Base-by-base conservation (phyloP, 2,797 vertebrate species). In the Oceanodroma leucorhoa region DNA sequence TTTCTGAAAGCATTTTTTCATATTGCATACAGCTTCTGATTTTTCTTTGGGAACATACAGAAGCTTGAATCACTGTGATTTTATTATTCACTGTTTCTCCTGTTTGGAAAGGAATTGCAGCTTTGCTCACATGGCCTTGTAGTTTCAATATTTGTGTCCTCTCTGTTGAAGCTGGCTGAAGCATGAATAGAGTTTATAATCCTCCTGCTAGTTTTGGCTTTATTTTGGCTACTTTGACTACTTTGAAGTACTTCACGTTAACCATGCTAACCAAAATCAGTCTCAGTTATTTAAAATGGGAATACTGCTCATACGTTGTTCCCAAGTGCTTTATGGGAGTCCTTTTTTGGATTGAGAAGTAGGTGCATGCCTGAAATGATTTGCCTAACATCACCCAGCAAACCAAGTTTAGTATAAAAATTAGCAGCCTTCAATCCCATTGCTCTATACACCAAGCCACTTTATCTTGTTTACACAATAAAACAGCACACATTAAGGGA, bases 201-300 rank as follows among this genome's bases (percentile, higher is more conserved):
- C 2, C 38, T 76, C 6, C 6, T 62, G 32, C 46, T 91, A 9
- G 34, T 71, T 80, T 77, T 45, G 23, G 27, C 15, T 65, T 71
- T 71, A 58, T 51, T 64, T 64, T 78, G 65, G 53, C 38, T 90
- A 87, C 16, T 90, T 58, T 43, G 43, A 38, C n/a, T 84, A 0
- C 34, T 83, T 91, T 65, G 17, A 81, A 84, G 43, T 72, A n/a
- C 40, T 76, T 93, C 65, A 75, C 69, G 26, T 77, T 94, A 69
- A 84, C 55, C 23, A 7, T 66, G 45, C 91, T 91, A 92, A 95
- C 89, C 40, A 81, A 83, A 89, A 85, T 93, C 71, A 58, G 14
- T 64, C 48, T 77, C 22, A 54, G 1, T 73, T 91, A n/a, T 55
- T 83, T 90, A 70, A 87, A 71, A 17, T 64, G 14, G 20, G 40